Conservation (phyloP, 2,888 invertebrate species). For the Belgica antarctica region DNA sequence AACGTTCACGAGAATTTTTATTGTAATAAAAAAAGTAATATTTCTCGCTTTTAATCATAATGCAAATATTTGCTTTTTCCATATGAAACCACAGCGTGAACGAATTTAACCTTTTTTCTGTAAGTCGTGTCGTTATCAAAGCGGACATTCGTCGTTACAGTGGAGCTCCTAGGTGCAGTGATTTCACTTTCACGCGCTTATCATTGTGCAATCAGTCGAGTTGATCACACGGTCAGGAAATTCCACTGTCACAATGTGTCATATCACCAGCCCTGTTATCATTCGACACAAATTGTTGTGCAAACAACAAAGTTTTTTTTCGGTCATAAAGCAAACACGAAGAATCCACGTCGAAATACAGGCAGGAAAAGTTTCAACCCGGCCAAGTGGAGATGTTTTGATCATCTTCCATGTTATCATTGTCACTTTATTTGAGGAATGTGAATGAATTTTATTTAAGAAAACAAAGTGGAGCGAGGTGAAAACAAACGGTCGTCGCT, state of each 20-base stretch:
- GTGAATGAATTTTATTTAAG: not conserved
- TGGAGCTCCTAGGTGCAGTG: conserved; percentile 14
- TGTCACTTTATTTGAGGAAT: not conserved
- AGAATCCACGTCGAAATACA: not conserved
- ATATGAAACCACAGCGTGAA: not conserved
- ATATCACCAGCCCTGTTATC: conserved; percentile 30
- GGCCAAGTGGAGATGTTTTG: conserved; percentile 1
- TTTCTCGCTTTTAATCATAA: conserved; percentile 38
- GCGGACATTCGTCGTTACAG: conserved; percentile 37
- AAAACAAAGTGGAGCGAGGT: conserved; percentile 28
- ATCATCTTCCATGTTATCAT: not conserved
- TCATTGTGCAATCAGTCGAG: not conserved
- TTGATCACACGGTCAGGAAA: conserved; percentile 2
- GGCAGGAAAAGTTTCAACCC: not conserved
- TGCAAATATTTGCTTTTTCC: conserved; percentile 36
- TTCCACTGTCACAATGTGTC: conserved; percentile 31
- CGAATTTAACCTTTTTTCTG: not conserved
- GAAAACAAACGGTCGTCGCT: not conserved
- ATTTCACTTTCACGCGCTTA: conserved; percentile 13
- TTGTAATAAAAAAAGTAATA: conserved; percentile 3
- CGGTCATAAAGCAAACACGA: conserved; percentile 16
- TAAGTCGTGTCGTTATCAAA: conserved; percentile 27
- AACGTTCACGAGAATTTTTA: conserved; percentile 23
- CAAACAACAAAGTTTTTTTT: conserved; percentile 17
- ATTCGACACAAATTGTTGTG: conserved; percentile 35